Evolutionary conservation across 2,113 vertebrate species (phyloP), one percentile per base, ranked within the genome.

Genomic region (Cyphomyrus discorhynchus): DNA sequence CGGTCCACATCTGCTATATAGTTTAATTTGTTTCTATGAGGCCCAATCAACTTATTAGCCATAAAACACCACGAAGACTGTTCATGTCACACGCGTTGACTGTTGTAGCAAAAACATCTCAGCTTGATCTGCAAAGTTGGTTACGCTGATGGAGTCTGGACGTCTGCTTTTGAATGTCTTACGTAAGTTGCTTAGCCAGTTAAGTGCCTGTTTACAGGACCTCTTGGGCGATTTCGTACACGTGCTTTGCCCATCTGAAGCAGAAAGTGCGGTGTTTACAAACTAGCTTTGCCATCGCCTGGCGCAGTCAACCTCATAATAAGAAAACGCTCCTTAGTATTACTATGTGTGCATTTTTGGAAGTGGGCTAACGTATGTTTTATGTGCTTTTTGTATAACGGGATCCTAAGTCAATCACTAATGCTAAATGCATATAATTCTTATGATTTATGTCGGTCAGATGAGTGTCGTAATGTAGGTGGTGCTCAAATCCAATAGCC

Each of bases 231-330:
- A 89, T 31, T 87, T 52, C 87, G 87, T 92, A 90, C 95, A 95
- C 94, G 94, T 94, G 94, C 90, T 90, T 80, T 66, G 88, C 87
- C 90, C 89, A 90, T 90, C 87, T 58, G 90, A 91, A 90, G 88
- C 89, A 91, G 88, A 91, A 70, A 74, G 92, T 90, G 87, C 49
- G 88, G 87, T 94, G 93, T 94, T 94, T 94, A 95, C 93, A 90
- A 82, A 93, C 84, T 87, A 86, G 90, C 86, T 84, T 82, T 89
- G 90, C 88, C 90, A 83, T 84, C 90, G 52, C 0, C 82, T 87
- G 87, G 53, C 84, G 82, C 89, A 87, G 46, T 53, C 49, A 66
- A 77, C 82, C 47, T 88, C 88, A 89, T 17, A 35, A 89, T 70
- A 53, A 70, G 2, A 47, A 80, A 9, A 70, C 27, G 35, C 50